Percentiles rank a stretch among this genome's conserved stretches.
These are phyloP conservation scores for Balaeniceps rex DNA, from an alignment of 2,113 vertebrate species.

Conservation along the genomic window DNA sequence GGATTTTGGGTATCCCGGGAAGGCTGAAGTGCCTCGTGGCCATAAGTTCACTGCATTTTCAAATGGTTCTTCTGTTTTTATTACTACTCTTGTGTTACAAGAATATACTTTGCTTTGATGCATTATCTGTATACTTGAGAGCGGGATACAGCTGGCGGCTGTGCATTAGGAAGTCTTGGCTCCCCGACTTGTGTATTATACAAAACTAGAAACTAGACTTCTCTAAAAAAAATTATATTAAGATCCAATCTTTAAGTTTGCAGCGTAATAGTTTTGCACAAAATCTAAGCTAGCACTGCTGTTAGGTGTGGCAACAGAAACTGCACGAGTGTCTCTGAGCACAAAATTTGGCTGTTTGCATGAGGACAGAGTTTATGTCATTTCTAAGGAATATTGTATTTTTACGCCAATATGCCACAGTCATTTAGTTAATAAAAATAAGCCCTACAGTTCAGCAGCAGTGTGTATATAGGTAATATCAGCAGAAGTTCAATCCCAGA, in stretches of 20 bases:
- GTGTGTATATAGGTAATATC: neutral
- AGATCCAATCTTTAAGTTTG: neutral
- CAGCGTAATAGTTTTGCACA: neutral
- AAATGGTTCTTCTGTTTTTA: neutral
- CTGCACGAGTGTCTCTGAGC: neutral
- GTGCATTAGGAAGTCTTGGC: neutral
- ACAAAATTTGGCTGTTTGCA: neutral
- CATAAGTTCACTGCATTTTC: neutral
- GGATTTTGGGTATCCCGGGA: neutral
- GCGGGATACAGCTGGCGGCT: neutral
- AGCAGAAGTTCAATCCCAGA: neutral
- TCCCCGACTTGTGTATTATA: neutral
- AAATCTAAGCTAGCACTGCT: neutral
- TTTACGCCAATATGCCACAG: neutral
- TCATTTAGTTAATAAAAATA: neutral
- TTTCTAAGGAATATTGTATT: neutral
- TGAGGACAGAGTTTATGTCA: neutral
- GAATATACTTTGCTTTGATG: neutral
- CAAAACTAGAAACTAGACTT: neutral
- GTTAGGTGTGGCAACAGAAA: neutral
- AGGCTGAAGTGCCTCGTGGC: neutral
- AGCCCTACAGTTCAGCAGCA: neutral
- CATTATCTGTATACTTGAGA: neutral
- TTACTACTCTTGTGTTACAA: neutral
- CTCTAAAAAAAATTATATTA: neutral